These are phyloP conservation scores for Pseudomyrmex pallidus DNA, from an alignment of 1,140 invertebrate species.

Conservation along the genomic window DNA sequence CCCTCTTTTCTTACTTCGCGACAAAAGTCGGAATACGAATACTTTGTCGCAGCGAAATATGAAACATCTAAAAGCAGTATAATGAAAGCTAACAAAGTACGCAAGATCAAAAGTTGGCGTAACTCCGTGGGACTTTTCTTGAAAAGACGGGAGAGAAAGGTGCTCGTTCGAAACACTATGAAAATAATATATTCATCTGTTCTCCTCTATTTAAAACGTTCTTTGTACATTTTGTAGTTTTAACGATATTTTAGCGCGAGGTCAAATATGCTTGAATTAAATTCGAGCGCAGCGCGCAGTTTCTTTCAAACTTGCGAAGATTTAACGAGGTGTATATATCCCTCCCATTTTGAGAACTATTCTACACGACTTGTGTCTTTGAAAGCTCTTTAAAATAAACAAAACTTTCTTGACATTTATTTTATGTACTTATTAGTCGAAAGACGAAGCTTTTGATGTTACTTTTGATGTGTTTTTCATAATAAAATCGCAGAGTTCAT, in stretches of 20 bases:
- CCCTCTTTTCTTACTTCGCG: background rate
- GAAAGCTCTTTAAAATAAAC: conserved; percentile 20
- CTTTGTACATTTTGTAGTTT: background rate
- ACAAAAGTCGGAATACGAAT: conserved; percentile 30
- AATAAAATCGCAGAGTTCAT: too few relatives aligned
- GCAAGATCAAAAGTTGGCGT: conserved; percentile 31
- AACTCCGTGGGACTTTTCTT: conserved; percentile 8
- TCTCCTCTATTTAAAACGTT: background rate
- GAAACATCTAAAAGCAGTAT: conserved; percentile 6
- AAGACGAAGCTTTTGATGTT: too few relatives aligned
- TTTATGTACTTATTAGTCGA: too few relatives aligned
- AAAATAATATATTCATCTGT: conserved; percentile 29
- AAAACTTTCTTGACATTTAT: background rate
- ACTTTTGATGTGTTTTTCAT: too few relatives aligned
- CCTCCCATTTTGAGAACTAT: background rate
- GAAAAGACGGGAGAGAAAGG: conserved; percentile 7
- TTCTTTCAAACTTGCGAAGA: background rate
- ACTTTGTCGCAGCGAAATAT: conserved; percentile 30
- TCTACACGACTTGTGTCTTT: background rate
- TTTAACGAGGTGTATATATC: background rate
- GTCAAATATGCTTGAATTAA: background rate
- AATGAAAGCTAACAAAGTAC: conserved; percentile 38
- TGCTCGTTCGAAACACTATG: background rate
- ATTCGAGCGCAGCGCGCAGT: background rate
- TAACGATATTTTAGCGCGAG: background rate